Conservation (phyloP, 1,140 invertebrate genomes). For the Drosophila leontia region DNA sequence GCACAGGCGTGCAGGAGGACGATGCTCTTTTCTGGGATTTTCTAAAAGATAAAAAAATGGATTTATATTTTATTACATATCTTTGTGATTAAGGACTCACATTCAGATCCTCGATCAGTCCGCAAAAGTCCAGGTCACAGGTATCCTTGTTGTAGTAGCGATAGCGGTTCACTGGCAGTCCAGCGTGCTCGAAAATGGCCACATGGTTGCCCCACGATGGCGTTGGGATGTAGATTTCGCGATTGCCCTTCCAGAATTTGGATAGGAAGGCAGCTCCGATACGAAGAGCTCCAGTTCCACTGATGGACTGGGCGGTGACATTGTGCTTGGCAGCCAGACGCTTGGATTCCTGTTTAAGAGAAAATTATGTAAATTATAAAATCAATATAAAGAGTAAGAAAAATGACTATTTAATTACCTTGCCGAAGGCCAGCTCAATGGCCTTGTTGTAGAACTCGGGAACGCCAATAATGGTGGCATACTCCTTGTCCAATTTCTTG, state of each 20-base stretch:
- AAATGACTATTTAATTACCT: conserved; percentile 70
- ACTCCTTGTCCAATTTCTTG: conserved; percentile 97
- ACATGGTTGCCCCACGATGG: conserved; percentile 99
- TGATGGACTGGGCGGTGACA: conserved; percentile 92
- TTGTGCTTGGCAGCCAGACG: conserved; percentile 90
- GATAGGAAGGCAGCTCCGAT: conserved; percentile 96
- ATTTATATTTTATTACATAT: neutral
- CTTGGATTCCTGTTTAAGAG: conserved; percentile 86
- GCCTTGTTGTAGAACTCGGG: conserved; percentile 92
- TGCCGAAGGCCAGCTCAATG: conserved; percentile 95
- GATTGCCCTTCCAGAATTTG: conserved; percentile 93
- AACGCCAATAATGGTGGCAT: conserved; percentile 95
- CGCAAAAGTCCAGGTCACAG: conserved; percentile 97
- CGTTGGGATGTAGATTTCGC: conserved; percentile 96
- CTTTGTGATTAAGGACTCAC: conserved; percentile 87
- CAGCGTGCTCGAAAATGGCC: conserved; percentile 96
- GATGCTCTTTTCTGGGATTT: conserved; percentile 96
- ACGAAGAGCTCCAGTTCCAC: conserved; percentile 98
- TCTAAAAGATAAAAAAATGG: conserved; percentile 86
- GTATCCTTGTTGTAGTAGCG: conserved; percentile 98
- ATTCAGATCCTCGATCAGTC: conserved; percentile 95
- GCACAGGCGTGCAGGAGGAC: conserved; percentile 99
- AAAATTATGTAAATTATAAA: too few relatives aligned
- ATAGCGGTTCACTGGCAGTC: conserved; percentile 95
- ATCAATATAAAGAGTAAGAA: too few relatives aligned